Evolutionary conservation across 2,797 vertebrate species (phyloP).

Genomic region (Oreonectes daqikongensis): DNA sequence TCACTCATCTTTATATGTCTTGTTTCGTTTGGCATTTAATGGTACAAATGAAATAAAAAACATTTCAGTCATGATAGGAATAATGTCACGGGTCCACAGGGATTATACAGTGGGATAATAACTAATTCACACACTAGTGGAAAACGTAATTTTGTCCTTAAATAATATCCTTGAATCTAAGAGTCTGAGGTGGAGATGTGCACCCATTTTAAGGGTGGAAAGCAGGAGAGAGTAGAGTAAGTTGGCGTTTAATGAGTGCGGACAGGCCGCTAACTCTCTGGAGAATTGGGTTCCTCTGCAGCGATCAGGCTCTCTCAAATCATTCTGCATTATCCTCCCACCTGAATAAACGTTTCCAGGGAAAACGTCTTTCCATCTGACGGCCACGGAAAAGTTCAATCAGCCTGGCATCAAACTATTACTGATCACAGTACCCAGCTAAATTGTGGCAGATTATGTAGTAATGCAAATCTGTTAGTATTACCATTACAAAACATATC

Average conservation of each 20-base stretch:
- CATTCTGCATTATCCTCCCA: constrained; percentile 76
- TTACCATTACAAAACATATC: constrained; percentile 17
- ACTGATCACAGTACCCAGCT: constrained; percentile 65
- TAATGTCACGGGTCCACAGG: background rate
- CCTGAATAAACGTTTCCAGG: constrained; percentile 77
- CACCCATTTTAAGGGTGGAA: constrained; percentile 23
- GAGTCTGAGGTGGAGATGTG: constrained; percentile 24
- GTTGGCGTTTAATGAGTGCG: constrained; percentile 46
- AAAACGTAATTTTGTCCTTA: constrained; percentile 37
- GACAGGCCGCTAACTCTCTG: constrained; percentile 51
- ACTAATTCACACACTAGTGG: constrained; percentile 6
- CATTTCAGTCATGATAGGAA: constrained; percentile 5
- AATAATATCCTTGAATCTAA: background rate
- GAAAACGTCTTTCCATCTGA: constrained; percentile 75
- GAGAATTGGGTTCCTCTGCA: constrained; percentile 63
- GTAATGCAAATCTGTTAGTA: constrained; percentile 11
- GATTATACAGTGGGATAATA: constrained; percentile 30
- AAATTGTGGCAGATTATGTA: constrained; percentile 26
- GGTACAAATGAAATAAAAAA: constrained; percentile 11
- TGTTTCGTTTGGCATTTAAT: constrained; percentile 12
- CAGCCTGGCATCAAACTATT: constrained; percentile 68
- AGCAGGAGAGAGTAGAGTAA: constrained; percentile 39
- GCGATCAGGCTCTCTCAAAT: constrained; percentile 80
- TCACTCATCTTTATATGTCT: constrained; percentile 37
- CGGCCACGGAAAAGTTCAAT: constrained; percentile 75